phyloP scores from a whole-genome alignment of 2,888 invertebrate species.

The Mythimna lalbum region DNA sequence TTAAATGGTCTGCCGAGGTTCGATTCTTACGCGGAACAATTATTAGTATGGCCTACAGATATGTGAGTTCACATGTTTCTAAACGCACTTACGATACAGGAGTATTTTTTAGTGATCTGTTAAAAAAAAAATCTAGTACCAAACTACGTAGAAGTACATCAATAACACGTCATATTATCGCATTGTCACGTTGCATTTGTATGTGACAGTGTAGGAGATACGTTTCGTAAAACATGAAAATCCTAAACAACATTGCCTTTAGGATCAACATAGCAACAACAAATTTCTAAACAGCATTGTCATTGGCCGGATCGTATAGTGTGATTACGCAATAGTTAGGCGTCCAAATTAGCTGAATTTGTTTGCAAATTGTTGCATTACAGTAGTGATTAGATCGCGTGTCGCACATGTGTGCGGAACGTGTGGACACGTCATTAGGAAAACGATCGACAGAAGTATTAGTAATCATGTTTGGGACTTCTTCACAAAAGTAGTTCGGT shows the following conservation, averaged over 20 bases:
- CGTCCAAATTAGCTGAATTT: constrained; percentile 41
- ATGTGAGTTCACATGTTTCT: too few relatives aligned
- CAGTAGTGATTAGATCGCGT: constrained; percentile 43
- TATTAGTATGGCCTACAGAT: too few relatives aligned
- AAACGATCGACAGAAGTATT: constrained; percentile 19
- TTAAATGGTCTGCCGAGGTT: too few relatives aligned
- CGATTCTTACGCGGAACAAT: too few relatives aligned
- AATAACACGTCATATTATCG: neutral
- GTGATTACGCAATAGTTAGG: constrained; percentile 52
- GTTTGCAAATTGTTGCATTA: constrained; percentile 46
- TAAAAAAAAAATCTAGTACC: too few relatives aligned
- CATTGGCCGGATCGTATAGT: constrained; percentile 16
- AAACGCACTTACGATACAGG: neutral
- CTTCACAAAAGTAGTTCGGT: neutral
- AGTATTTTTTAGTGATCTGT: too few relatives aligned
- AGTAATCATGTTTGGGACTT: constrained; percentile 5
- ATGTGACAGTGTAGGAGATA: neutral
- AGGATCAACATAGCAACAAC: neutral
- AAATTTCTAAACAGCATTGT: constrained; percentile 18
- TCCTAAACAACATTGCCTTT: neutral
- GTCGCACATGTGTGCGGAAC: constrained; percentile 22
- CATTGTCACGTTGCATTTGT: neutral
- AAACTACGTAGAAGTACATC: too few relatives aligned
- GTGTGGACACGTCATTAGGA: constrained; percentile 21
- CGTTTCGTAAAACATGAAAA: neutral